Evolutionary conservation across 2,888 invertebrate species (phyloP).

Genomic region (Phasia obesa): DNA sequence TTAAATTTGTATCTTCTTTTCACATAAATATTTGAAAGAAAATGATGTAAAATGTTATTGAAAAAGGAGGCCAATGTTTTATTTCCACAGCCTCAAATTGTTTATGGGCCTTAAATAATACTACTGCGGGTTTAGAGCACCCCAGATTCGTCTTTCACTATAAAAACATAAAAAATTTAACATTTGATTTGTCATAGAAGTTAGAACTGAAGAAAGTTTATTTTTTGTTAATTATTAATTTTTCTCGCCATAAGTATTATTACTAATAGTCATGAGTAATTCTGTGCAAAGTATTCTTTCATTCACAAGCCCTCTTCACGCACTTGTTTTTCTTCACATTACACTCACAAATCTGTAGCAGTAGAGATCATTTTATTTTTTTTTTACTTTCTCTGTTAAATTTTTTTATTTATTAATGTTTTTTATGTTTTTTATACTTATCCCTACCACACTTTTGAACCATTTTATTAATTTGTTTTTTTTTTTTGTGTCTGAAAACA

Average conservation of each 20-base stretch:
- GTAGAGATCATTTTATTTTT: background rate
- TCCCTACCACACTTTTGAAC: background rate
- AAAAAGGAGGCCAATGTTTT: no score
- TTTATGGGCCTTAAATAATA: background rate
- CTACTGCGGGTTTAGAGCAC: background rate
- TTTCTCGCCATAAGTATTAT: background rate
- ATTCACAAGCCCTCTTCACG: background rate
- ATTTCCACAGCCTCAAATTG: no score
- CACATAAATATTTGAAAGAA: no score
- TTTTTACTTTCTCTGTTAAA: background rate
- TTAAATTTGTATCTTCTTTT: no score
- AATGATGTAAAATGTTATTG: no score
- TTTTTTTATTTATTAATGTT: background rate
- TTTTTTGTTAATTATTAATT: background rate
- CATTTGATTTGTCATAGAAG: background rate
- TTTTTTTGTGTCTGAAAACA: slow-evolving; percentile 17
- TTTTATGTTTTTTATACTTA: background rate
- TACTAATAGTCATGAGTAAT: slow-evolving; percentile 48
- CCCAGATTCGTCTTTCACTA: background rate
- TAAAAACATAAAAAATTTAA: background rate
- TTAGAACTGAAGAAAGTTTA: slow-evolving; percentile 27
- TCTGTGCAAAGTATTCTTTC: background rate
- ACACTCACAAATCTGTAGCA: background rate
- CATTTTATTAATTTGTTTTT: background rate
- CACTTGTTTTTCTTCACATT: background rate